Conservation (phyloP, 1,140 invertebrate genomes). For the Drosophila murphyi region DNA sequence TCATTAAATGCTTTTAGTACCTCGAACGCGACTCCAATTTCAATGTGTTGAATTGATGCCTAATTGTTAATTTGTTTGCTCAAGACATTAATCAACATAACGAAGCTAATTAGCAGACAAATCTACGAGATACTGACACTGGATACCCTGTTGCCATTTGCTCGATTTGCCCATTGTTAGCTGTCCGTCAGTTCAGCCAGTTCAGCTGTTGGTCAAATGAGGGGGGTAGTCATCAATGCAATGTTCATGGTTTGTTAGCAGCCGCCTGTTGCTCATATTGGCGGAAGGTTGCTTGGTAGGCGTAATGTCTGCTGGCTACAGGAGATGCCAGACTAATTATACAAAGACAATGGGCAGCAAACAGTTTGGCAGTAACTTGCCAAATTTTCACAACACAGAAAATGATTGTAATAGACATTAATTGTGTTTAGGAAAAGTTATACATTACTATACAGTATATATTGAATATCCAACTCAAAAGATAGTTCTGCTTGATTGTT, state of each 20-base stretch:
- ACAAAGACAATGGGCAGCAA: neutral
- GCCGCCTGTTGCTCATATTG: neutral
- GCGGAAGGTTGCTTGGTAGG: neutral
- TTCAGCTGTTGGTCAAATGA: neutral
- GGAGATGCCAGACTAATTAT: neutral
- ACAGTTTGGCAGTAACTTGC: neutral
- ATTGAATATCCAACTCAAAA: neutral
- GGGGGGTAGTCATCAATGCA: conserved; percentile 14
- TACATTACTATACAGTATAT: neutral
- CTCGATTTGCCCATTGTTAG: neutral
- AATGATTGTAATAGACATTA: neutral
- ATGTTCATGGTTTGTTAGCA: neutral
- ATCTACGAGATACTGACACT: conserved; percentile 15
- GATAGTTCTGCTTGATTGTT: too few relatives aligned
- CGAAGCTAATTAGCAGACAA: conserved; percentile 53
- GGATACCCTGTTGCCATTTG: neutral
- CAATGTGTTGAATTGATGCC: neutral
- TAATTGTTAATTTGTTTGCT: conserved; percentile 37
- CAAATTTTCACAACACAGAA: neutral
- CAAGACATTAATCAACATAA: conserved; percentile 50
- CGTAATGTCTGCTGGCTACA: conserved; percentile 1
- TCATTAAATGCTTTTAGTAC: neutral
- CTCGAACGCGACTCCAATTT: neutral
- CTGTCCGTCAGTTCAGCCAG: conserved; percentile 1
- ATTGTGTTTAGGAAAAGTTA: neutral